Conservation (phyloP, 2,888 invertebrate species). For the Pherbina coryleti region DNA sequence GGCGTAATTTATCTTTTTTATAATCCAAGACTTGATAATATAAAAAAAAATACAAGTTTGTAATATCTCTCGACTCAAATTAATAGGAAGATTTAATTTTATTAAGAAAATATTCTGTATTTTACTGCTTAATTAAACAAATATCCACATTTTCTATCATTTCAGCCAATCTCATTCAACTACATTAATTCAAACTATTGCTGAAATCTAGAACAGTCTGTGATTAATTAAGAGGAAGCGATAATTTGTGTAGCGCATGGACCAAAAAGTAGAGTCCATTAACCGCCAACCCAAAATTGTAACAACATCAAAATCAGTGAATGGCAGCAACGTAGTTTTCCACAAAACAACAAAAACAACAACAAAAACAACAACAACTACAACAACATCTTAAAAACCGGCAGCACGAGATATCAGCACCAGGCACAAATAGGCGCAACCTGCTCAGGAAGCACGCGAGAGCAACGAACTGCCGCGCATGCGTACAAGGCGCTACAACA, state of each 20-base stretch:
- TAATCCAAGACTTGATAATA: no score
- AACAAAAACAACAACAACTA: conserved; percentile 35
- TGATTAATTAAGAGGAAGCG: conserved; percentile 29
- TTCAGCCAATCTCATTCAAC: conserved; percentile 17
- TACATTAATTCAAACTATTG: background rate
- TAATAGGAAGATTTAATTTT: no score
- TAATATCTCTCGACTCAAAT: no score
- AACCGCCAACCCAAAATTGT: conserved; percentile 45
- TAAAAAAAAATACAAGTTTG: no score
- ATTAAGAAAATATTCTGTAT: background rate
- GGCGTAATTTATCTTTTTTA: no score
- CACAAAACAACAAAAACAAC: conserved; percentile 43
- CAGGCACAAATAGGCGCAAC: conserved; percentile 51
- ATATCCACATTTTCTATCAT: conserved; percentile 34
- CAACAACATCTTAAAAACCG: conserved; percentile 41
- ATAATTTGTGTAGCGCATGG: background rate
- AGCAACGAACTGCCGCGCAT: conserved; percentile 34
- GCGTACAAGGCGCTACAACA: conserved; percentile 19
- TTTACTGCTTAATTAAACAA: background rate
- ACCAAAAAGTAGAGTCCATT: conserved; percentile 29
- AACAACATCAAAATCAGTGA: conserved; percentile 42
- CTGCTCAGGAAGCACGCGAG: conserved; percentile 24
- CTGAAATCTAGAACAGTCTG: background rate
- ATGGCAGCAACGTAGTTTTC: conserved; percentile 34
- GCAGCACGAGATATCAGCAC: conserved; percentile 54